A percentile compares a stretch with the other conserved stretches of the same genome.
These are phyloP conservation scores for Procambarus virginalis DNA, from an alignment of 1,140 invertebrate genomes.

Conservation along the genomic window DNA sequence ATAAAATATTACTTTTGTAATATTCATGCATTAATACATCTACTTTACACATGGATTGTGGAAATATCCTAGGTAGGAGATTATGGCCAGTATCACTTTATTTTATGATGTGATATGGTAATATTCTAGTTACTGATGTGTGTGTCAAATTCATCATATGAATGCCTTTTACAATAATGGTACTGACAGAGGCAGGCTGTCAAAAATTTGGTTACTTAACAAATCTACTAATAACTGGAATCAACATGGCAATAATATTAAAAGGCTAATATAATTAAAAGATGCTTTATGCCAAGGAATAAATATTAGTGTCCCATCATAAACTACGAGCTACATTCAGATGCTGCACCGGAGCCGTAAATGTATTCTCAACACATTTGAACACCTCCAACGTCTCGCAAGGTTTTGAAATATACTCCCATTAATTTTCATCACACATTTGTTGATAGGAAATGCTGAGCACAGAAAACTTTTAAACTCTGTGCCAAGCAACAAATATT, in stretches of 20 bases:
- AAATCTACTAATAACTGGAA: conserved; percentile 5
- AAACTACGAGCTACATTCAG: conserved; percentile 13
- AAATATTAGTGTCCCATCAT: conserved; percentile 26
- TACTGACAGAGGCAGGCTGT: conserved; percentile 25
- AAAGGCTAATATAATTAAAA: conserved; percentile 29
- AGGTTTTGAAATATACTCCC: background rate
- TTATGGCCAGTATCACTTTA: background rate
- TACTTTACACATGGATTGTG: conserved; percentile 7
- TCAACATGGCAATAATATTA: background rate
- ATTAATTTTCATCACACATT: no score
- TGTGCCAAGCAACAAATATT: no score
- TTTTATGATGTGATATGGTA: conserved; percentile 36
- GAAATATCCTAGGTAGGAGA: conserved; percentile 18
- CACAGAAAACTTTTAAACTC: no score
- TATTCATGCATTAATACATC: conserved; percentile 35
- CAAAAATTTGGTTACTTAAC: conserved; percentile 20
- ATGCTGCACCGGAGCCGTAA: background rate
- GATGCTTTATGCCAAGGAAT: conserved; percentile 18
- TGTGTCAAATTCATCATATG: conserved; percentile 45
- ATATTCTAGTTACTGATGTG: conserved; percentile 32
- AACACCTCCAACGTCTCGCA: background rate
- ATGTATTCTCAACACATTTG: background rate
- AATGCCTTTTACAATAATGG: conserved; percentile 22
- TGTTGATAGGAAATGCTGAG: no score
- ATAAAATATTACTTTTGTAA: conserved; percentile 24